Base-by-base conservation (phyloP, 2,888 invertebrate species). In the Allolobophora icterica region DNA sequence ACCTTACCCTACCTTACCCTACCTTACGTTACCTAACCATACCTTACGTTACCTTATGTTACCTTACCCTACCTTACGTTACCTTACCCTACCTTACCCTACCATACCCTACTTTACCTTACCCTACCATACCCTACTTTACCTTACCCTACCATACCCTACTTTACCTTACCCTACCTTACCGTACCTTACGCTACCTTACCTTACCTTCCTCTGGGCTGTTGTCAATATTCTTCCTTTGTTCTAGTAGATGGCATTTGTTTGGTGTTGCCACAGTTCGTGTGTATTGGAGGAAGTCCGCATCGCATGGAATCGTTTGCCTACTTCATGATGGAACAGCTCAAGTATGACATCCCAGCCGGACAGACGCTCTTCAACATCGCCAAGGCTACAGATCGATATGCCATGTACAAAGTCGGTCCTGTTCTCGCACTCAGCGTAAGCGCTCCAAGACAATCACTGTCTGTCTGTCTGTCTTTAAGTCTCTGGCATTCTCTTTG, bases 281-380 rank as follows among this genome's bases (percentile, higher is more conserved):
- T 99, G 83, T 98, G 98, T 95, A 98, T 99, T 97, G 99, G 99
- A 89, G 99, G 99, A 33, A 98, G 98, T 38, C 98, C 98, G 30
- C 97, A 97, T 94, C 97, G 99, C 91, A 98, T 99, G 98, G 97
- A 98, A 95, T 97, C 97, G 94, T 98, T 99, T 95, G 98, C 99
- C 52, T 97, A 97, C 95, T 98, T 97, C 95, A 97, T 99, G 93
- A 97, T 98, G 97, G 96, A 97, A 92, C 97, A 98, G 96, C 97
- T 99, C 93, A 97, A 97, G 11, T 97, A 98, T 96, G 97, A 97
- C 96, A 96, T 98, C 94, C 98, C 98, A 1, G 97, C 98, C 91
- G 98, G 98, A 90, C 97, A 98, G 34, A 97, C 97, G 91, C 96
- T 98, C 90, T 97, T 97, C 94, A 98, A 98, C 95, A 98, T 98